These are phyloP conservation scores for Puntigrus tetrazona DNA, from an alignment of 2,113 vertebrate species.

Conservation along the genomic window DNA sequence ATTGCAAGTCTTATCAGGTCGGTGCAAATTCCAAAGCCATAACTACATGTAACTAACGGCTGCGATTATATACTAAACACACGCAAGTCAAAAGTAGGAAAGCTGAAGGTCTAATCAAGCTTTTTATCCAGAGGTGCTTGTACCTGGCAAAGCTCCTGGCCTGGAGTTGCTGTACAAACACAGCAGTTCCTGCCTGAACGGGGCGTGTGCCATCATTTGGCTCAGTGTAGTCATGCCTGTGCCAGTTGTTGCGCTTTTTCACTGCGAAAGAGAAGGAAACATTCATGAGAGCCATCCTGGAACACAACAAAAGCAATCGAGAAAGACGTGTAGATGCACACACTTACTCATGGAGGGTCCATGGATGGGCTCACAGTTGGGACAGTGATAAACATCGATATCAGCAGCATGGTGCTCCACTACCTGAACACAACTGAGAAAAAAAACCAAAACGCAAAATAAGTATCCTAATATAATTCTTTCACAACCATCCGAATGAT, in stretches of 20 bases:
- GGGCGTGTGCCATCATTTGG: constrained; percentile 84
- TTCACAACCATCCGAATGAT: background rate
- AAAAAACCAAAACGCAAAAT: background rate
- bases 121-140: constrained; percentile 11
- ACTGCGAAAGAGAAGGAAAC: constrained; percentile 71
- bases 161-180: constrained; percentile 88
- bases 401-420: constrained; percentile 98
- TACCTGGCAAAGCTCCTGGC: constrained; percentile 90
- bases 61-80: background rate
- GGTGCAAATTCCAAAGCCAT: background rate
- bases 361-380: constrained; percentile 89
- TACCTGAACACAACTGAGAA: constrained; percentile 91
- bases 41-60: background rate
- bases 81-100: background rate
- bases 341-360: constrained; percentile 96
- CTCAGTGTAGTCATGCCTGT: constrained; percentile 97
- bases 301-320: background rate
- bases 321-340: background rate
- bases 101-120: background rate
- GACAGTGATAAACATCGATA: constrained; percentile 98
- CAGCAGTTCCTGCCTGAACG: constrained; percentile 92
- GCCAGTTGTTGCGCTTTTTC: constrained; percentile 97
- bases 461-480: background rate
- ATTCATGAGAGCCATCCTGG: background rate
- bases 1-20: background rate